Base-by-base conservation (phyloP, 2,113 vertebrate species). In the Zosterops hypoxanthus region DNA sequence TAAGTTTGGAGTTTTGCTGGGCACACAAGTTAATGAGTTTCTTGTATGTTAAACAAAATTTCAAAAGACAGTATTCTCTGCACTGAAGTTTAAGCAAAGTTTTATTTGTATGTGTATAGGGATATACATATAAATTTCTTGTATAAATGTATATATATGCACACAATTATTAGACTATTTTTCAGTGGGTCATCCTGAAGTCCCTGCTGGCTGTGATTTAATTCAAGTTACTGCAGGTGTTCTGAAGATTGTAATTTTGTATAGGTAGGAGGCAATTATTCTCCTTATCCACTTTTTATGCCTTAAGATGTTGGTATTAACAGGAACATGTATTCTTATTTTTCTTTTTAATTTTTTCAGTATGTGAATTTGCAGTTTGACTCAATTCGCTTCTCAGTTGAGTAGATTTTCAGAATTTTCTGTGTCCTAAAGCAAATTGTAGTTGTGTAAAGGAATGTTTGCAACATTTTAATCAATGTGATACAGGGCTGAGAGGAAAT, bases 221-320 rank as follows among this genome's bases (percentile, higher is more conserved):
- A 92, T 88, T 94, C 55, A 72, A 56, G 46, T 68, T n/a, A 82
- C 49, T 86, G 79, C 63, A 80, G 88, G n/a, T 91, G 63, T 90
- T 93, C 33, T 88, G 59, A 79, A 53, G 53, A 69, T 28, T 61
- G 36, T 72, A 50, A 65, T 65, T 86, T 87, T 56, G 61, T 25
- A 39, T 16, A 69, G 33, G 8, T 18, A 24, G 24, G 24, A 47
- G 22, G 22, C 41, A 82, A 47, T 80, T 49, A 59, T 72, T 52
- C 11, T 86, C 14, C 22, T 79, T 36, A 23, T 57, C 82, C 56
- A 60, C 26, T 33, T 85, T 71, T 88, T 57, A 69, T 81, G 17
- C 52, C 41, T 89, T 84, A 91, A n/a, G 56, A 71, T 0, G 0
- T 50, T 80, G 15, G 2, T 56, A 57, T 84, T 87, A 85, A 42